Percentiles rank a stretch among this genome's conserved stretches.
Conservation (phyloP, 2,888 invertebrate species). For the Lepidocyrtoides sp. region DNA sequence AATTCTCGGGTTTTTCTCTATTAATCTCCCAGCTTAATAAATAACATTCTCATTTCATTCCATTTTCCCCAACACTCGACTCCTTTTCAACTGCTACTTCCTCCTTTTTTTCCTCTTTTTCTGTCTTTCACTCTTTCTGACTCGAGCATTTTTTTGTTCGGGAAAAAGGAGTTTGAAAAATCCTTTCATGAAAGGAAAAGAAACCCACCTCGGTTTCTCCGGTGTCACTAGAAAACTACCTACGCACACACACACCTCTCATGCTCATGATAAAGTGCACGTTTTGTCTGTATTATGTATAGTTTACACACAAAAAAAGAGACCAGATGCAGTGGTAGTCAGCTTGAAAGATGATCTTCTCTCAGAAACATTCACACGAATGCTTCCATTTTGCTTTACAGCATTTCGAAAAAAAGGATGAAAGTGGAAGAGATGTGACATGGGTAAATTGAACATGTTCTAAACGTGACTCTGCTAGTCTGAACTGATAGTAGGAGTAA, state of each 20-base stretch:
- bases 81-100: conserved; percentile 56
- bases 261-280: conserved; percentile 16
- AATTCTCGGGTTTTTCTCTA: conserved; percentile 72
- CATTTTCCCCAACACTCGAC: conserved; percentile 50
- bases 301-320: conserved; percentile 22
- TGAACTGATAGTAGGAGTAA: background rate
- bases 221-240: conserved; percentile 59
- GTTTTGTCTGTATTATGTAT: conserved; percentile 4
- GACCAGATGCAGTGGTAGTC: conserved; percentile 72
- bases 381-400: conserved; percentile 61
- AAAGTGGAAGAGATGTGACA: conserved; percentile 69
- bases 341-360: conserved; percentile 78
- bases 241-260: background rate
- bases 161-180: conserved; percentile 42
- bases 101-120: conserved; percentile 4
- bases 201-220: conserved; percentile 73
- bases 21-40: conserved; percentile 78
- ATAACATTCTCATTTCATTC: conserved; percentile 76
- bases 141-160: conserved; percentile 35
- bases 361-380: conserved; percentile 74
- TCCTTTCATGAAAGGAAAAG: conserved; percentile 64
- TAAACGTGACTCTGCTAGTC: conserved; percentile 65
- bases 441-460: conserved; percentile 68
- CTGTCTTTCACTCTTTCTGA: conserved; percentile 20
- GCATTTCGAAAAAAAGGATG: conserved; percentile 40